Conservation (phyloP, 2,888 invertebrate genomes). For the Embidobia sp. region DNA sequence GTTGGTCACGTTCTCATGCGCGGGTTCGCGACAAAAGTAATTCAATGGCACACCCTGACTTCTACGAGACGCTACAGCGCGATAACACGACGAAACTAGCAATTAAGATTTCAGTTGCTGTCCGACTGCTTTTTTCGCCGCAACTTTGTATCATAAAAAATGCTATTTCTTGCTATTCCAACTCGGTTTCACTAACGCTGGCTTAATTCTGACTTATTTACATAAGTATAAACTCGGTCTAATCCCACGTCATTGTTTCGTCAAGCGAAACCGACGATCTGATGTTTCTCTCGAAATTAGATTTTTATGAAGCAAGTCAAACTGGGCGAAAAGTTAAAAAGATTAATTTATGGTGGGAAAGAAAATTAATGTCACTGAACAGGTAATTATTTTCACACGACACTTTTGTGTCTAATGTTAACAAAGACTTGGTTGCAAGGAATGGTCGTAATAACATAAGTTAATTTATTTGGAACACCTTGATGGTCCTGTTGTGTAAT, state of each 20-base stretch:
- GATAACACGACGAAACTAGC: conserved; percentile 71
- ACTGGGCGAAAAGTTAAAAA: no score
- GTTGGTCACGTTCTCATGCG: conserved; percentile 55
- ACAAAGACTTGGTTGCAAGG: no score
- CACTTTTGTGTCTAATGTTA: no score
- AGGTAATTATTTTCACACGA: no score
- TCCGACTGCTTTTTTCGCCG: conserved; percentile 12
- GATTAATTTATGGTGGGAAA: no score
- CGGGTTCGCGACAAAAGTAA: conserved; percentile 57
- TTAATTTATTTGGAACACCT: no score
- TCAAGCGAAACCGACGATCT: background rate
- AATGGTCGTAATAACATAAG: no score
- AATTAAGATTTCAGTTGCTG: conserved; percentile 78
- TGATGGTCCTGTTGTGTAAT: no score
- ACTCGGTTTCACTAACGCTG: conserved; percentile 14
- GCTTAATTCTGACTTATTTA: conserved; percentile 37
- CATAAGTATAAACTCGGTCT: conserved; percentile 29
- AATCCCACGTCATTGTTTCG: conserved; percentile 22
- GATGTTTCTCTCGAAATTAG: background rate
- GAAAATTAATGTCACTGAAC: no score
- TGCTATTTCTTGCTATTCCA: conserved; percentile 16
- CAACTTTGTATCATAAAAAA: conserved; percentile 10
- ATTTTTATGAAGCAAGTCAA: no score
- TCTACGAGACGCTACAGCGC: conserved; percentile 59
- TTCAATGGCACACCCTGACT: conserved; percentile 54